Conservation (phyloP, 2,113 vertebrate genomes). For the Saccopteryx bilineata region DNA sequence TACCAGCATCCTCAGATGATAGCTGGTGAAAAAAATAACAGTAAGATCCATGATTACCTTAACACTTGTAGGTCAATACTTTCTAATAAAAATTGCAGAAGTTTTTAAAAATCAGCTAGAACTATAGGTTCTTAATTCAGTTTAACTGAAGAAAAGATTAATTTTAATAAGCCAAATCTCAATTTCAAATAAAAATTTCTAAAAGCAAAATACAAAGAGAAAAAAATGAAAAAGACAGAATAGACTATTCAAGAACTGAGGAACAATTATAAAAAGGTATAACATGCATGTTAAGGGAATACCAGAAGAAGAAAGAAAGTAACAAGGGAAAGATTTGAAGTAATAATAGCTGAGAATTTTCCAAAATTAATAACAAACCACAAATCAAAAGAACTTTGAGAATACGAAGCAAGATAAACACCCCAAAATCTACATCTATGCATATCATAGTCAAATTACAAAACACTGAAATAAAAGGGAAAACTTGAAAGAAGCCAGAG, state of each 20-base stretch:
- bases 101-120: neutral
- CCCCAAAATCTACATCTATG: neutral
- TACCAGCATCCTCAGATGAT: neutral
- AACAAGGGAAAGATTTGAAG: neutral
- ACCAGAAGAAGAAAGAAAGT: neutral
- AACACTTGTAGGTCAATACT: neutral
- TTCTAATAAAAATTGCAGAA: conserved; percentile 48
- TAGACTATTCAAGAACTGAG: neutral
- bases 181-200: conserved; percentile 13
- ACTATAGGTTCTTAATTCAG: conserved; percentile 41
- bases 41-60: neutral
- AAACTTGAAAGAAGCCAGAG: neutral
- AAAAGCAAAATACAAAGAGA: neutral
- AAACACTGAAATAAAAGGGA: neutral
- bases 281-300: neutral
- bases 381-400: neutral
- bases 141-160: neutral
- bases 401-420: neutral
- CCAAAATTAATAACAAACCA: conserved; percentile 38
- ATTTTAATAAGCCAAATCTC: conserved; percentile 56
- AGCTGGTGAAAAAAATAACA: neutral
- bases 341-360: neutral
- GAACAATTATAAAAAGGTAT: neutral
- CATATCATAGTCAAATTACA: neutral
- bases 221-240: neutral